Base-by-base conservation (phyloP, 2,797 vertebrate genomes). In the Carcharodon carcharias region DNA sequence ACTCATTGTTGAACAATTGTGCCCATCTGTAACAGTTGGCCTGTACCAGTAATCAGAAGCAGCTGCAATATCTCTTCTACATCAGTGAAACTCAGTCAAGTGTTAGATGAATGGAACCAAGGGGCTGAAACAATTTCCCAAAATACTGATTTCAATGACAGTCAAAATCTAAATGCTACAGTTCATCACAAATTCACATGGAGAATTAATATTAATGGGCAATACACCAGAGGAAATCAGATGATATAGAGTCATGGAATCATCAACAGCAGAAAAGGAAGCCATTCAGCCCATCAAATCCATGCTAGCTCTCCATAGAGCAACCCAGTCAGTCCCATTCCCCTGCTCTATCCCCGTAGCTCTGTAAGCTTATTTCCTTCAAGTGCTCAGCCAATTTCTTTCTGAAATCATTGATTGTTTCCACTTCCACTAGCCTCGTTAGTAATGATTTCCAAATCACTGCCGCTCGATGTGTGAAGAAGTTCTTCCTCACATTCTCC, bases 31-130 rank as follows among this genome's bases (percentile, higher is more conserved):
- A 40, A 65, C 58, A 40, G 54, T 9, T 31, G 87, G 28, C 12
- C 87, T 61, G 56, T 61, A n/a, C 35, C 31, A 35, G n/a, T 93
- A 67, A 93, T 67, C 61, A 93, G 61, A 93, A 93, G 35, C 91
- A 93, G 61, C 63, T 92, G 89, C 89, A 92, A 35, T 77, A 14
- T n/a, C 31, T 92, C 58, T 63, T 63, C 89, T 40, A 93, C 91
- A 28, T 93, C 61, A 67, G 21, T 45, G n/a, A 93, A 67, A 40
- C 91, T 67, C 89, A 92, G 58, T 92, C 31, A 92, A 92, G 89
- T 92, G 58, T 67, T 93, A 11, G 91, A 26, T 67, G 63, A 65
- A 93, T 45, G 40, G 40, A 65, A 65, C 21, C n/a, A 26, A 67
- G 18, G 91, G 63, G 61, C 63, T 67, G 21, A 93, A 93, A 18